Percentiles rank a stretch among this genome's conserved stretches.
phyloP scores from a whole-genome alignment of 2,113 vertebrate species.

The Prunella fulvescens region DNA sequence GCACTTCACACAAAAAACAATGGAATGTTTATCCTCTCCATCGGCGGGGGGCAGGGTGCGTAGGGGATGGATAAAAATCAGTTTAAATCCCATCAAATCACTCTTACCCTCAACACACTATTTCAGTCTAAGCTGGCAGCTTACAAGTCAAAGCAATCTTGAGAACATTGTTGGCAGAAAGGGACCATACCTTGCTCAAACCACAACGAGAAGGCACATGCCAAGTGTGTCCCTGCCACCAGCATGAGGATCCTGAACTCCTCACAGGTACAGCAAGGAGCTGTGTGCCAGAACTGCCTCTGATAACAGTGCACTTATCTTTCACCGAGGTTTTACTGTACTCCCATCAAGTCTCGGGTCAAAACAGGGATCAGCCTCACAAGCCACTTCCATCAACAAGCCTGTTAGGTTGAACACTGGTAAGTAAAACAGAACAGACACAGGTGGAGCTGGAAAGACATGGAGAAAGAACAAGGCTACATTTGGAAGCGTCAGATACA shows the following conservation, averaged over 20 bases:
- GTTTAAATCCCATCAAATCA: not conserved
- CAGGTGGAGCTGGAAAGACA: not conserved
- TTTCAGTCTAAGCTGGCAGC: not conserved
- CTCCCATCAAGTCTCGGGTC: not conserved
- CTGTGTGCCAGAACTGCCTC: not conserved
- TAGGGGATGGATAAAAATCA: not conserved
- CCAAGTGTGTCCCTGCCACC: not conserved
- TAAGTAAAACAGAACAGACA: not conserved
- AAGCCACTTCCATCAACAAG: not conserved
- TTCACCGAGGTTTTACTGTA: not conserved
- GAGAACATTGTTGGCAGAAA: not conserved
- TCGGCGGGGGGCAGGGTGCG: fast-evolving
- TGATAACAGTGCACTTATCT: not conserved
- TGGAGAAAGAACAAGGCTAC: not conserved
- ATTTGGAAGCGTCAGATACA: not conserved
- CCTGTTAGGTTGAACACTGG: not conserved
- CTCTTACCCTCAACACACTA: not conserved
- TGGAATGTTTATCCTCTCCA: not conserved
- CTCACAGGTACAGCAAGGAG: not conserved
- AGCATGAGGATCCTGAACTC: not conserved
- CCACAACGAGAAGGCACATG: not conserved
- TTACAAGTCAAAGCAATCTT: not conserved
- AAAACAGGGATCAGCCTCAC: not conserved
- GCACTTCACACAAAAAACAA: constrained; percentile 11
- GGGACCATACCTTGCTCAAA: not conserved